These are phyloP conservation scores for Drosophila conformis DNA, from an alignment of 2,888 invertebrate genomes.

Conservation along the genomic window DNA sequence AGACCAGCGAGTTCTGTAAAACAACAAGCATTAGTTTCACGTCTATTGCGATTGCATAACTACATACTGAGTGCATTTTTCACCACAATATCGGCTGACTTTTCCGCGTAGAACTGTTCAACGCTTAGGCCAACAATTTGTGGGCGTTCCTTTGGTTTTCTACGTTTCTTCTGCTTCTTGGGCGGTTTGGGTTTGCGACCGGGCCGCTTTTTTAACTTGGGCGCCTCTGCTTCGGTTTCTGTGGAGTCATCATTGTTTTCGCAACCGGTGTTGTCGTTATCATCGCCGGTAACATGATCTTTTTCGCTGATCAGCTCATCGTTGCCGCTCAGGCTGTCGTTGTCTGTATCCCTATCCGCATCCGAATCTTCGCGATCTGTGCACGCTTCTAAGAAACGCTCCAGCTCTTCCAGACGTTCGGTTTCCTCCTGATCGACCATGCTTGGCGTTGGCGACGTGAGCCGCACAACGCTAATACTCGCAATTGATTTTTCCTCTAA, in stretches of 20 bases:
- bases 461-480: slow-evolving; percentile 88
- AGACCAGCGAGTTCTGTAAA: slow-evolving; percentile 82
- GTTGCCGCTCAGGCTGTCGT: slow-evolving; percentile 57
- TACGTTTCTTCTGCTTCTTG: slow-evolving; percentile 57
- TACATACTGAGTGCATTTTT: slow-evolving; percentile 85
- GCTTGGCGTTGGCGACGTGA: slow-evolving; percentile 85
- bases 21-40: slow-evolving; percentile 5
- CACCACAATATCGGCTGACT: slow-evolving; percentile 84
- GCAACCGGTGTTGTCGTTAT: slow-evolving; percentile 61
- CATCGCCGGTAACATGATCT: slow-evolving; percentile 62
- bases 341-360: slow-evolving; percentile 86
- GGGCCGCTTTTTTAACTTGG: slow-evolving; percentile 83
- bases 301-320: slow-evolving; percentile 61
- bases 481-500: slow-evolving; percentile 86
- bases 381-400: slow-evolving; percentile 49
- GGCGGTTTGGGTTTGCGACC: slow-evolving; percentile 70
- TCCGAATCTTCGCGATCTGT: slow-evolving; percentile 82
- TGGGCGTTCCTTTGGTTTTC: slow-evolving; percentile 75
- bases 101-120: slow-evolving; percentile 88
- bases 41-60: neutral
- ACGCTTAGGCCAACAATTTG: slow-evolving; percentile 88
- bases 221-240: slow-evolving; percentile 85
- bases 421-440: slow-evolving; percentile 83
- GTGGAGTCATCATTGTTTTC: slow-evolving; percentile 66
- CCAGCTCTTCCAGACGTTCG: slow-evolving; percentile 70